Conservation (phyloP, 2,113 vertebrate species). For the Panurus biarmicus region DNA sequence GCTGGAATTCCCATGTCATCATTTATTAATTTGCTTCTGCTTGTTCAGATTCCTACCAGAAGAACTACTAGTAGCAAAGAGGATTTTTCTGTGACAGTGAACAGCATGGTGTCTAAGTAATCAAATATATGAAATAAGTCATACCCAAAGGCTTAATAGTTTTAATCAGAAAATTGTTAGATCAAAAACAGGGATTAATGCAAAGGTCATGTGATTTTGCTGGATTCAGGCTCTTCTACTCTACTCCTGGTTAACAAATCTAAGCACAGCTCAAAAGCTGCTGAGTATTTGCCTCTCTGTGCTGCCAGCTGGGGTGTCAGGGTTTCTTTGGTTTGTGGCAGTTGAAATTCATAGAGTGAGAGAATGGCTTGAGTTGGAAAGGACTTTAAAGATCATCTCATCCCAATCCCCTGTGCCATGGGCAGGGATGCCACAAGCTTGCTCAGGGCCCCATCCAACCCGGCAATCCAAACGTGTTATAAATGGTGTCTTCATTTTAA, state of each 20-base stretch:
- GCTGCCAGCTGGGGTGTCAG: neutral
- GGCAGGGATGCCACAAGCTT: neutral
- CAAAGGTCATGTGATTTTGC: neutral
- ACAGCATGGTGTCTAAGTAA: neutral
- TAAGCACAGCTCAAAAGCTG: neutral
- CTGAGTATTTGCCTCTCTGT: neutral
- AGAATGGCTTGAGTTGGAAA: neutral
- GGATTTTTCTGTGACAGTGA: neutral
- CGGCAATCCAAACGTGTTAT: neutral
- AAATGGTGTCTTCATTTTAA: neutral
- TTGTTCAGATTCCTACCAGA: neutral
- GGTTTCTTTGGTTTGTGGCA: neutral
- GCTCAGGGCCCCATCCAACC: neutral
- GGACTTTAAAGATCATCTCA: neutral
- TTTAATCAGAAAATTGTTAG: conserved; percentile 13
- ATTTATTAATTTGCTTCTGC: conserved; percentile 38
- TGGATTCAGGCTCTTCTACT: neutral
- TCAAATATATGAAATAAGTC: neutral
- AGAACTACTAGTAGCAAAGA: conserved; percentile 6
- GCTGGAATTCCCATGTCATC: conserved; percentile 23
- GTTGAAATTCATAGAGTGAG: neutral
- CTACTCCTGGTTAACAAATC: neutral
- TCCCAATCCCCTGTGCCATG: neutral
- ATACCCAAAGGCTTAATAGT: neutral
- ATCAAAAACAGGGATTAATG: neutral